Percentiles rank a stretch among this genome's conserved stretches.
Evolutionary conservation across 2,888 invertebrate genomes (phyloP).

Genomic region (Nycteola revayana): DNA sequence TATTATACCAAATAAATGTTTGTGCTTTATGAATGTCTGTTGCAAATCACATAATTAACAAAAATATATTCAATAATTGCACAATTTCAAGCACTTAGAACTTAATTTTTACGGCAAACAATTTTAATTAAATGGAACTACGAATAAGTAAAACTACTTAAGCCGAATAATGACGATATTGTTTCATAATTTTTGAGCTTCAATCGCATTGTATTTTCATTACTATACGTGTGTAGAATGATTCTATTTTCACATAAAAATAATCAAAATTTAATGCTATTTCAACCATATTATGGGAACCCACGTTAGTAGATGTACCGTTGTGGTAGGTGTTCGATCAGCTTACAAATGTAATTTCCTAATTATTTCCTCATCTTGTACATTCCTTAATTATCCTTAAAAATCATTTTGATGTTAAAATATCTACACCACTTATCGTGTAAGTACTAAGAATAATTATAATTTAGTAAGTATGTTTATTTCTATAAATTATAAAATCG

Average conservation of each 20-base stretch:
- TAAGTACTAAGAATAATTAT: conserved; percentile 2
- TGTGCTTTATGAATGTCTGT: conserved; percentile 50
- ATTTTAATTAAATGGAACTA: not conserved
- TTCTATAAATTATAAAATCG: conserved; percentile 11
- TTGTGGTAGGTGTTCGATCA: no score
- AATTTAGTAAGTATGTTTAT: conserved; percentile 4
- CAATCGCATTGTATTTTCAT: conserved; percentile 8
- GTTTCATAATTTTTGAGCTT: conserved; percentile 19
- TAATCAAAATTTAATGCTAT: no score
- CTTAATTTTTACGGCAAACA: conserved; percentile 23
- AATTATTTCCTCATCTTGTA: no score
- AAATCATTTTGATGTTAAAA: no score
- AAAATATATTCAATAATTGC: conserved; percentile 31
- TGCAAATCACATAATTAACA: conserved; percentile 34
- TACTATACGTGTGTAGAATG: conserved; percentile 16
- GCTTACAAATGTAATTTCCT: no score
- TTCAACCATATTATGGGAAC: no score
- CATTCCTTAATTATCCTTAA: no score
- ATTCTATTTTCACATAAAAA: conserved; percentile 19
- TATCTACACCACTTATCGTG: no score
- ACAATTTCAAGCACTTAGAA: conserved; percentile 38
- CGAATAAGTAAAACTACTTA: not conserved
- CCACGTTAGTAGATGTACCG: no score
- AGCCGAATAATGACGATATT: conserved; percentile 2
- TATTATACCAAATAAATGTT: conserved; percentile 28